These are phyloP conservation scores for Stegodyphus dumicola DNA, from an alignment of 1,140 invertebrate genomes.

Conservation along the genomic window DNA sequence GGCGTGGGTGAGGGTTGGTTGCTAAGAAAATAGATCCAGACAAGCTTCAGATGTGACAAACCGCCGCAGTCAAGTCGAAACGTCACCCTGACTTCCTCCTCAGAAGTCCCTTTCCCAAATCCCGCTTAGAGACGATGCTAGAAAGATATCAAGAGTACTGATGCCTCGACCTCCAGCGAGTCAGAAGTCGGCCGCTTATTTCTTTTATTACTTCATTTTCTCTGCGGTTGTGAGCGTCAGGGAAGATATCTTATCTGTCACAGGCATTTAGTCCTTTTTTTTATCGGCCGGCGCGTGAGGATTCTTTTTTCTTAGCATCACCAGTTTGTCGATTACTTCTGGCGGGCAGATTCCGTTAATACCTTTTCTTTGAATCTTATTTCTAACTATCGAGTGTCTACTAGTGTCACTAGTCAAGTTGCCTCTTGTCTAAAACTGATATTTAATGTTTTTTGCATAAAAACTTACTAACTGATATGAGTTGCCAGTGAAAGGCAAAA, in stretches of 20 bases:
- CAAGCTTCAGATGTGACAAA: constrained; percentile 26
- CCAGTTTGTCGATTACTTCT: no score
- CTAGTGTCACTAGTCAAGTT: no score
- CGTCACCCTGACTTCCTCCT: neutral
- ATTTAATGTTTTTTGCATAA: no score
- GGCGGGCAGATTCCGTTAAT: no score
- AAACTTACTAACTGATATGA: no score
- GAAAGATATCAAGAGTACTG: no score
- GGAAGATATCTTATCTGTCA: constrained; percentile 28
- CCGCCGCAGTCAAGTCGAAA: constrained; percentile 11
- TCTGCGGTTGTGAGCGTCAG: neutral
- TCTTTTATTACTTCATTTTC: constrained; percentile 40
- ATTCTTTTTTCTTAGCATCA: no score
- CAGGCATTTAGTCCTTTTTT: constrained; percentile 16
- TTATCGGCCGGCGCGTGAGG: neutral
- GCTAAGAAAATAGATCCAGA: neutral
- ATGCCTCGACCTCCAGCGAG: neutral
- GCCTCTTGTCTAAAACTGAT: no score
- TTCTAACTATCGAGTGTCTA: no score
- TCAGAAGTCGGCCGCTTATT: constrained; percentile 2
- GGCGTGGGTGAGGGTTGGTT: neutral
- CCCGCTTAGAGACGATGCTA: no score
- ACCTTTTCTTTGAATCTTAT: no score
- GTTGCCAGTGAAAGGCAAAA: no score
- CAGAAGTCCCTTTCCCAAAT: neutral